Conservation (phyloP, 2,797 vertebrate genomes). For the Myripristis jacobus region DNA sequence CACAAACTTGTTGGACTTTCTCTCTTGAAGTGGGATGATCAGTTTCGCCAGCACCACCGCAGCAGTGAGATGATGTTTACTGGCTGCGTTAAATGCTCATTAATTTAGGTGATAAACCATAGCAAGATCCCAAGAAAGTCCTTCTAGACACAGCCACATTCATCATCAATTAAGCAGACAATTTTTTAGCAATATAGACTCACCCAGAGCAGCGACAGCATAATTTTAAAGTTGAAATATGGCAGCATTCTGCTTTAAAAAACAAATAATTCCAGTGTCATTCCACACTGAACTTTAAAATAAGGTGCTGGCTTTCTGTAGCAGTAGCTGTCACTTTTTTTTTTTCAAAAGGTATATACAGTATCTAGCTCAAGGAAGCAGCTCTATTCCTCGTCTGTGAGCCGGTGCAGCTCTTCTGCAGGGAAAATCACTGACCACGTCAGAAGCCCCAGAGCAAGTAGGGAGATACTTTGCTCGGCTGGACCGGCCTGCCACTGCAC, state of each 20-base stretch:
- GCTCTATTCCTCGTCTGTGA: not conserved
- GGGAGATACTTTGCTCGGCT: conserved; percentile 20
- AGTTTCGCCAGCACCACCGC: too few species aligned
- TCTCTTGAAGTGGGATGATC: too few species aligned
- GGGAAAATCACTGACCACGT: not conserved
- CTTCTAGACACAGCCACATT: not conserved
- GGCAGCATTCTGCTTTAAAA: not conserved
- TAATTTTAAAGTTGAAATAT: not conserved
- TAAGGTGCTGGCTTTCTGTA: not conserved
- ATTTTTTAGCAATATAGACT: not conserved
- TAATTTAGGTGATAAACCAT: not conserved
- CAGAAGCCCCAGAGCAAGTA: not conserved
- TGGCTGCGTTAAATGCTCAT: too few species aligned
- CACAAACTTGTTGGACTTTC: too few species aligned
- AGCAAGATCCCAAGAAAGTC: not conserved
- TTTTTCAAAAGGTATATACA: not conserved
- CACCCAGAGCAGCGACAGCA: not conserved
- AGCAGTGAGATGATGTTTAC: too few species aligned
- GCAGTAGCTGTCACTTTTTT: not conserved
- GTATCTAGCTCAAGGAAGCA: not conserved
- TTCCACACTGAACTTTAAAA: not conserved
- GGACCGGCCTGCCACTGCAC: conserved; percentile 13
- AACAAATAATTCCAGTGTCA: not conserved
- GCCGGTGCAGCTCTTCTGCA: conserved; percentile 9
- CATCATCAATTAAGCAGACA: not conserved